These are phyloP conservation scores for Neoitamus cyanurus DNA, from an alignment of 2,888 invertebrate genomes.

Conservation along the genomic window DNA sequence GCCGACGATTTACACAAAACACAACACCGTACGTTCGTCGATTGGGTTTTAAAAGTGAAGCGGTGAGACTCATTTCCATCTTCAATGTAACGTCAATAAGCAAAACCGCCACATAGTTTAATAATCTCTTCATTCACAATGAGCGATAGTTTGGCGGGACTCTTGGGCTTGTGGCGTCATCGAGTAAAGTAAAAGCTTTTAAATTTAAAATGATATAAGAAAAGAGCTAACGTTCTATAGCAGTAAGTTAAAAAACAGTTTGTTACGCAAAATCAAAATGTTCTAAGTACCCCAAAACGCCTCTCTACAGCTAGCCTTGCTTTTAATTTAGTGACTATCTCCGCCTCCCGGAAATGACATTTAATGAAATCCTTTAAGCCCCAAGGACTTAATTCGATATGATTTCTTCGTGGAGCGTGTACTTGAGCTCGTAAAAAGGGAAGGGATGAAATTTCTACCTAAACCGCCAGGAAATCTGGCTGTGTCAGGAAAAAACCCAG, in stretches of 20 bases:
- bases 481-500: neutral
- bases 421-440: neutral
- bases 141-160: no score
- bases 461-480: neutral
- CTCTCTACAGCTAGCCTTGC: neutral
- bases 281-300: neutral
- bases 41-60: no score
- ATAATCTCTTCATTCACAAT: no score
- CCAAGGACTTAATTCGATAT: slow-evolving; percentile 5
- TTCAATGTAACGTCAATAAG: no score
- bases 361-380: slow-evolving; percentile 16
- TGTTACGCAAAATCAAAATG: neutral
- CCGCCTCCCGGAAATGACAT: neutral
- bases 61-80: no score
- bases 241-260: neutral
- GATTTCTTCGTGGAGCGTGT: neutral
- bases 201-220: no score
- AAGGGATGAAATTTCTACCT: slow-evolving; percentile 8
- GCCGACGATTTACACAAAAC: no score
- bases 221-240: no score
- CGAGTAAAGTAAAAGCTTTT: no score
- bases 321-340: neutral
- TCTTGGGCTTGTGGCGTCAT: no score
- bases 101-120: no score
- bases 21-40: no score